Percentiles rank a stretch among this genome's conserved stretches.
These are phyloP conservation scores for Protomyctophum bolini DNA, from an alignment of 2,113 vertebrate genomes.

Conservation along the genomic window DNA sequence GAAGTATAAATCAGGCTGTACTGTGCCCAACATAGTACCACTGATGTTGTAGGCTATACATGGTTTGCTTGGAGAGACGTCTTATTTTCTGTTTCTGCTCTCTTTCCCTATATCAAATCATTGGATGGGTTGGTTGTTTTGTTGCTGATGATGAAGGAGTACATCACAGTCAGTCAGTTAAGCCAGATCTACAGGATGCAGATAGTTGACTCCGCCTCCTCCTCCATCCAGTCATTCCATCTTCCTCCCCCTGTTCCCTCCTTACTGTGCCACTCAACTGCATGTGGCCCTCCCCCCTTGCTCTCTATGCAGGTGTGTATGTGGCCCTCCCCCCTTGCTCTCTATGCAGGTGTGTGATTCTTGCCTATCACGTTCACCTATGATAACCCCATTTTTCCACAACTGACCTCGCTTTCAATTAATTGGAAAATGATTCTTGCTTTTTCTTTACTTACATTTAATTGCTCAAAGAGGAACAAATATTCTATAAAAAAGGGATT, in stretches of 20 bases:
- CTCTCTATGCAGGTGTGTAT: conserved; percentile 84
- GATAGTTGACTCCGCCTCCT: conserved; percentile 56
- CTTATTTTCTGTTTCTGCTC: conserved; percentile 29
- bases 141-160: conserved; percentile 75
- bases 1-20: not conserved
- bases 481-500: not conserved
- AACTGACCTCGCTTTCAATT: too few relatives aligned
- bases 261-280: conserved; percentile 68
- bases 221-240: conserved; percentile 72
- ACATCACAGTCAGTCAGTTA: conserved; percentile 90
- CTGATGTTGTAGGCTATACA: not conserved
- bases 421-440: not conserved
- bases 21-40: not conserved
- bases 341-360: not conserved
- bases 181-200: conserved; percentile 83
- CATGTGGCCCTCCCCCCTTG: conserved; percentile 77
- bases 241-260: conserved; percentile 74
- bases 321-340: conserved; percentile 54
- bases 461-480: too few relatives aligned
- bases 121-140: not conserved
- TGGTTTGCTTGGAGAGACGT: not conserved
- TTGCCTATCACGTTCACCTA: not conserved
- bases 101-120: conserved; percentile 19
- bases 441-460: not conserved
- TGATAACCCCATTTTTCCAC: not conserved